phyloP scores from a whole-genome alignment of 2,113 vertebrate species.

The Crypturellus undulatus region DNA sequence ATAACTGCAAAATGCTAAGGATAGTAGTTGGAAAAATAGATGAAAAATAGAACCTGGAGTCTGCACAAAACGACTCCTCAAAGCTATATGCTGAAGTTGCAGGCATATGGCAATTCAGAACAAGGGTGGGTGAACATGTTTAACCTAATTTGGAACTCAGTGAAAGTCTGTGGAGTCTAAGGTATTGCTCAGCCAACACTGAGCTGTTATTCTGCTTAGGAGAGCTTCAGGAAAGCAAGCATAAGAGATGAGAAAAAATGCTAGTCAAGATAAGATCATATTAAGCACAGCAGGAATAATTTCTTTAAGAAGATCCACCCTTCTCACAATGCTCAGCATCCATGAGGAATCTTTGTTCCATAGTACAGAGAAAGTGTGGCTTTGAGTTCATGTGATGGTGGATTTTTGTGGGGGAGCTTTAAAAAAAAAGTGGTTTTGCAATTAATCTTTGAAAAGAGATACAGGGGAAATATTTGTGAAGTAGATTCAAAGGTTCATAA shows the following conservation, averaged over 20 bases:
- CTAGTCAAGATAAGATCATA: background rate
- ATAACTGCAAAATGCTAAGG: background rate
- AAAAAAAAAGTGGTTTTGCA: background rate
- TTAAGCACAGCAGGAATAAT: background rate
- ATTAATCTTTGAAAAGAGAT: slow-evolving; percentile 3
- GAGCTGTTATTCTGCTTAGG: background rate
- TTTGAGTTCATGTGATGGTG: background rate
- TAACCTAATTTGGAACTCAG: slow-evolving; percentile 42
- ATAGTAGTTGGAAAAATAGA: background rate
- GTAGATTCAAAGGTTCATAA: background rate
- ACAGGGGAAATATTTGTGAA: background rate
- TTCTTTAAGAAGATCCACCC: background rate
- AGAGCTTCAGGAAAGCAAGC: background rate
- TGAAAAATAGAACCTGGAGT: background rate
- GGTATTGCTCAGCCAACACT: background rate
- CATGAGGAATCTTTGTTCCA: background rate
- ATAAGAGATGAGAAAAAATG: background rate
- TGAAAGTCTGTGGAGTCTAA: background rate
- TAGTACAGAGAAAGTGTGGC: background rate
- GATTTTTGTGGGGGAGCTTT: background rate
- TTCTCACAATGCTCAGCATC: background rate
- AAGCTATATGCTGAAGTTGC: slow-evolving; percentile 27
- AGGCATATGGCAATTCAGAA: slow-evolving; percentile 51
- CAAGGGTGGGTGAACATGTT: slow-evolving; percentile 37
- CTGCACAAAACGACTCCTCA: slow-evolving; percentile 6